Base-by-base conservation (phyloP, 2,113 vertebrate species). In the Colinus virginianus region DNA sequence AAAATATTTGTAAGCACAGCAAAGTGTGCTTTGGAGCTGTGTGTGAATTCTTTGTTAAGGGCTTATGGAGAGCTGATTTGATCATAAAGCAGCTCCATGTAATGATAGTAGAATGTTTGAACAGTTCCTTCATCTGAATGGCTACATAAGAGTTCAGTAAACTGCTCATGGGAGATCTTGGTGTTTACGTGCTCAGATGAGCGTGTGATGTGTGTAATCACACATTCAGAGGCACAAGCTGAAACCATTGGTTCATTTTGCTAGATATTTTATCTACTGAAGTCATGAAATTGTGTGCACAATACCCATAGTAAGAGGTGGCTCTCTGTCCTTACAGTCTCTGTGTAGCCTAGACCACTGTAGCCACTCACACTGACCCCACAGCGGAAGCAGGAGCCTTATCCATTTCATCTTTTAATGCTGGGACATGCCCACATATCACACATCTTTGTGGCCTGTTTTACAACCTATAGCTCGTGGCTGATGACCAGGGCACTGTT, bases 1-100 rank as follows among this genome's bases (percentile, higher is more conserved):
- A 4, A 61, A 93, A 78, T 40, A 76, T 75, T 74, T 83, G 64
- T 72, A 36, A 93, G 88, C 69, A 53, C 74, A 78, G 72, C 70
- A 38, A 56, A 84, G 53, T 1, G 3, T 43, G 62, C 66, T 61
- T 21, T 23, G 14, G 66, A 88, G 74, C 72, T 30, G 51, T 22
- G 51, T 5, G 0, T 43, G 77, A 66, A 45, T 78, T 79, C 79
- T 56, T 25, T 66, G 28, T 53, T 10, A 30, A 70, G 48, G 49
- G 30, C 62, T 81, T 68, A 38, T 1, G 46, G 43, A 26, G 36
- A 86, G 40, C 53, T 32, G 28, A 68, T 64, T 68, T 61, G 16
- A 66, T 58, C 80, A 69, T 4, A 79, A 87, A 70, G 70, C 53
- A 43, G 61, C 78, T 76, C 66, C 13, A 16, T 28, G 55, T 43